Evolutionary conservation across 2,797 vertebrate species (phyloP).

Genomic region (Amniataba percoides): DNA sequence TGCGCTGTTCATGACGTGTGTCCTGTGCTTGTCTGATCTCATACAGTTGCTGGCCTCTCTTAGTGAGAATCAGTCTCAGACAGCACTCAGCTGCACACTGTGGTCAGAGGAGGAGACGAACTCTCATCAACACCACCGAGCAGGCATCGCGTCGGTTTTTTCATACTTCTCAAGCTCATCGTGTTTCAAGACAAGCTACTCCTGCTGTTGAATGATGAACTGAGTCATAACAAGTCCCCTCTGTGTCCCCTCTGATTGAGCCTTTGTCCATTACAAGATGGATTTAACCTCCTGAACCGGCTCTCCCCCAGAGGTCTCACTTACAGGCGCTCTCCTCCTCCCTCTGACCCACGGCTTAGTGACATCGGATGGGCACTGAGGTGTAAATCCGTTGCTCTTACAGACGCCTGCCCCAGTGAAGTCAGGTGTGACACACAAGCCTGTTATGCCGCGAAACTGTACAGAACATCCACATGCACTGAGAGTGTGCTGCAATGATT

Average conservation of each 20-base stretch:
- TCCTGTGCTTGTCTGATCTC: slow-evolving; percentile 77
- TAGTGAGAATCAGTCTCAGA: slow-evolving; percentile 40
- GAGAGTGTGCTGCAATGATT: slow-evolving; percentile 10
- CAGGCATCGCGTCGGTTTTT: background rate
- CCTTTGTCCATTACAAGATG: slow-evolving; percentile 70
- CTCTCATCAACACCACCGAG: slow-evolving; percentile 14
- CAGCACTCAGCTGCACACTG: slow-evolving; percentile 18
- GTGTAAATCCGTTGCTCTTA: slow-evolving; percentile 76
- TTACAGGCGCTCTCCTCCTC: slow-evolving; percentile 63
- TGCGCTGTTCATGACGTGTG: slow-evolving; percentile 63
- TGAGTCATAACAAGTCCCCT: slow-evolving; percentile 39
- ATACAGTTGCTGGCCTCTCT: slow-evolving; percentile 61
- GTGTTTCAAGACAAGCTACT: slow-evolving; percentile 14
- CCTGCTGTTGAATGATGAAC: slow-evolving; percentile 36
- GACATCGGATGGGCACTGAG: slow-evolving; percentile 70
- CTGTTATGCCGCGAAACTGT: slow-evolving; percentile 31
- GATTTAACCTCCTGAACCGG: slow-evolving; percentile 75
- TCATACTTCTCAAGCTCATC: slow-evolving; percentile 10
- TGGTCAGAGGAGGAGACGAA: slow-evolving; percentile 14
- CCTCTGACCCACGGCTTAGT: slow-evolving; percentile 63
- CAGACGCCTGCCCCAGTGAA: slow-evolving; percentile 54
- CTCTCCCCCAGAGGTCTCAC: slow-evolving; percentile 62
- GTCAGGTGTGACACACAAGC: slow-evolving; percentile 61
- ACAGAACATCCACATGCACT: slow-evolving; percentile 1
- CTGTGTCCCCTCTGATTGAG: slow-evolving; percentile 55